Percentiles rank a stretch among this genome's conserved stretches.
Evolutionary conservation across 2,797 vertebrate genomes (phyloP).

Genomic region (Pangasius mekongensis): DNA sequence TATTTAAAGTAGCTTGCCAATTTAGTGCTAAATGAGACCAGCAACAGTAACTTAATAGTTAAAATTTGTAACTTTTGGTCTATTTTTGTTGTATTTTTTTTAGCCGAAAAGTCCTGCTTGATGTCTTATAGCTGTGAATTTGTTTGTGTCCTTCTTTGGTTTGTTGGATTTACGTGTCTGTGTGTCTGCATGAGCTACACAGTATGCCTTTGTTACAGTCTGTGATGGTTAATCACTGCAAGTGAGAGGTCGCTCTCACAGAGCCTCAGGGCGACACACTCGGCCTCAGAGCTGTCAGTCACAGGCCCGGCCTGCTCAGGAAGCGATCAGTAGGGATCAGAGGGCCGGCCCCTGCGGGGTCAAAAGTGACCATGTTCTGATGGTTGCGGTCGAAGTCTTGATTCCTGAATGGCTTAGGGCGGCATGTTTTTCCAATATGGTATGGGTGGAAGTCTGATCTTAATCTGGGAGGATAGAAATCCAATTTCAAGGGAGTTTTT

Average conservation of each 20-base stretch:
- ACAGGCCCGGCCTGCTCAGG: slow-evolving; percentile 60
- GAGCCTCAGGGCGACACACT: slow-evolving; percentile 66
- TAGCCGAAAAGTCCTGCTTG: neutral
- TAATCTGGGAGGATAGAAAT: slow-evolving; percentile 82
- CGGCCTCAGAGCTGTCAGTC: slow-evolving; percentile 60
- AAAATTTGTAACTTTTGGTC: neutral
- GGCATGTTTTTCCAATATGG: slow-evolving; percentile 76
- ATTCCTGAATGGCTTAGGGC: slow-evolving; percentile 60
- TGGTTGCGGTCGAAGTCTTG: slow-evolving; percentile 55
- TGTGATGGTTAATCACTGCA: slow-evolving; percentile 49
- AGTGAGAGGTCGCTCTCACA: slow-evolving; percentile 56
- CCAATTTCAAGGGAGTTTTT: slow-evolving; percentile 79
- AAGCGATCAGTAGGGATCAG: slow-evolving; percentile 66
- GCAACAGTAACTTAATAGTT: neutral
- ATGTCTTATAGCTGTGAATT: slow-evolving; percentile 33
- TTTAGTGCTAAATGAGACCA: neutral
- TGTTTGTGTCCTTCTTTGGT: slow-evolving; percentile 32
- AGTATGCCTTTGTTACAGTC: slow-evolving; percentile 58
- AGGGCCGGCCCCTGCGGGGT: slow-evolving; percentile 60
- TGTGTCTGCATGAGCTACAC: slow-evolving; percentile 41
- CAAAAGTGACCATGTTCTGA: slow-evolving; percentile 70
- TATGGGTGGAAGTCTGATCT: slow-evolving; percentile 73
- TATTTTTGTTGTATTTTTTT: slow-evolving; percentile 25
- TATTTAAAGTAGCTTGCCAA: neutral
- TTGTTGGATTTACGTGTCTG: neutral